Conservation (phyloP, 2,113 vertebrate genomes). For the Leptosomus discolor region DNA sequence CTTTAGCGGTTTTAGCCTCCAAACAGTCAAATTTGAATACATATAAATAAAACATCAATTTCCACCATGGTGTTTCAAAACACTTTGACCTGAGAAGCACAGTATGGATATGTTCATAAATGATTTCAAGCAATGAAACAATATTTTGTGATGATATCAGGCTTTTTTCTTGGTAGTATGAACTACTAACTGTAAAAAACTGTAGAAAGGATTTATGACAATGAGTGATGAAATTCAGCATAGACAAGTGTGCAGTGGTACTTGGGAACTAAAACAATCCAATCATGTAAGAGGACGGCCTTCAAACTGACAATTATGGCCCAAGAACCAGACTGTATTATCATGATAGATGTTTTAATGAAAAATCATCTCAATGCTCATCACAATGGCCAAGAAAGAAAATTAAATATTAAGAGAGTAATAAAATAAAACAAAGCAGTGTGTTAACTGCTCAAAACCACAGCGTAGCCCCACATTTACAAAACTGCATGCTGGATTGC, state of each 20-base stretch:
- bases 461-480: neutral
- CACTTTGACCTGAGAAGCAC: neutral
- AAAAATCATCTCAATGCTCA: neutral
- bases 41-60: neutral
- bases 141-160: neutral
- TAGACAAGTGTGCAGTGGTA: neutral
- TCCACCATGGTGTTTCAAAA: neutral
- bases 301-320: neutral
- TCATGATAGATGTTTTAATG: neutral
- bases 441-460: neutral
- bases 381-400: neutral
- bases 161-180: neutral
- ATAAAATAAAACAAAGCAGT: neutral
- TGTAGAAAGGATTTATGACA: neutral
- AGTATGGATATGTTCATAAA: accelerated
- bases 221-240: neutral
- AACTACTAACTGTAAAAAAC: neutral
- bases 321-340: neutral
- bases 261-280: neutral
- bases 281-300: neutral
- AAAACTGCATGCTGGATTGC: neutral
- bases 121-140: neutral
- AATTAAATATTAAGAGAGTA: neutral
- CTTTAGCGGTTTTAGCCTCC: neutral
- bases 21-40: too few relatives aligned